phyloP scores from a whole-genome alignment of 1,140 invertebrate species.

The Zeugodacus cucurbitae region DNA sequence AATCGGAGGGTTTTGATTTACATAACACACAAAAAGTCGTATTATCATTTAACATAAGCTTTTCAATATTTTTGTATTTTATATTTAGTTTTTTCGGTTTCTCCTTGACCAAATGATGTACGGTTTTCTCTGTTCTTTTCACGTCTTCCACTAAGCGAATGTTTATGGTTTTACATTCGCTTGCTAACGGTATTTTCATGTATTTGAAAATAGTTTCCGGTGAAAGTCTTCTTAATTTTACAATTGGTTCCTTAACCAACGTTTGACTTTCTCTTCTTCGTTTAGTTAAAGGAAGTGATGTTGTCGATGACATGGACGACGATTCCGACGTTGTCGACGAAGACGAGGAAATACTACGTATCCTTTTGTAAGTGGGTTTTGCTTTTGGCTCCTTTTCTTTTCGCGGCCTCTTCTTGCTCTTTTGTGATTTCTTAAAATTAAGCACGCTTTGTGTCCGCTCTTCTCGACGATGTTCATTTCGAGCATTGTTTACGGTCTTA shows the following conservation, averaged over 20 bases:
- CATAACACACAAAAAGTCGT: conserved; percentile 33
- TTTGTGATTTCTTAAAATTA: neutral
- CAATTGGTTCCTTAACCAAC: neutral
- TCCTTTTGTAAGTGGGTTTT: neutral
- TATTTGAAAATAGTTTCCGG: neutral
- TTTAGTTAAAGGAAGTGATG: neutral
- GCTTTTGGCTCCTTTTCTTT: neutral
- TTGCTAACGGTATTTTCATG: neutral
- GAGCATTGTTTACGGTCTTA: neutral
- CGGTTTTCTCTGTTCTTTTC: neutral
- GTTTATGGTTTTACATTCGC: neutral
- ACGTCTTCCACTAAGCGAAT: neutral
- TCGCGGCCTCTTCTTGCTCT: neutral
- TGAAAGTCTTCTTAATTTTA: neutral
- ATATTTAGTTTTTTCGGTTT: neutral
- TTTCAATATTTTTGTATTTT: conserved; percentile 34
- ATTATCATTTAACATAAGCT: conserved; percentile 37
- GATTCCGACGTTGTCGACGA: neutral
- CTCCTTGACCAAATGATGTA: neutral
- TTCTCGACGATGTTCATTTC: neutral
- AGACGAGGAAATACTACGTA: neutral
- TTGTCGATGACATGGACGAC: neutral
- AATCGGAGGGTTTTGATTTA: conserved; percentile 26
- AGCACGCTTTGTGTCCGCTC: too few relatives aligned
- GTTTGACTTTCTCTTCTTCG: neutral